Conservation (phyloP, 1,140 invertebrate genomes). For the Ephestia elutella region DNA sequence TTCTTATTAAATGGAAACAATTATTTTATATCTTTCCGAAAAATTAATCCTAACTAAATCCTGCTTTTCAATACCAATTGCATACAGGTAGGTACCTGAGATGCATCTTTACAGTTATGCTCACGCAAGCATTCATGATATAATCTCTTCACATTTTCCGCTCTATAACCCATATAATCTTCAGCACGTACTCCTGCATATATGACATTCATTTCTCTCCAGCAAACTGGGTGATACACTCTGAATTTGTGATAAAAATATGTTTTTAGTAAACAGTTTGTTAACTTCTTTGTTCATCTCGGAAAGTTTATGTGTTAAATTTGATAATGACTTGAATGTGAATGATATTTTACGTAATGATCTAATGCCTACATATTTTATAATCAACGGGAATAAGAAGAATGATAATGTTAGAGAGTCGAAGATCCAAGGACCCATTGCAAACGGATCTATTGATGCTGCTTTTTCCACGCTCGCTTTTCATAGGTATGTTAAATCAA, state of each 20-base stretch:
- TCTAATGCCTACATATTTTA: conserved; percentile 77
- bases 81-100: not conserved
- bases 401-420: conserved; percentile 17
- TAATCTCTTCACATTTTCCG: conserved; percentile 57
- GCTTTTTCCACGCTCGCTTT: conserved; percentile 77
- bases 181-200: conserved; percentile 9
- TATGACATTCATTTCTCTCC: conserved; percentile 3
- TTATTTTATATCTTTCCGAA: no score
- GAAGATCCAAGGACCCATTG: conserved; percentile 12
- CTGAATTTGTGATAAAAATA: not conserved
- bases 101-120: conserved; percentile 16
- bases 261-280: not conserved
- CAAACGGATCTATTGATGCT: conserved; percentile 74
- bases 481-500: conserved; percentile 77
- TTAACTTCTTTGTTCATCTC: not conserved
- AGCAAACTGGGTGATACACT: not conserved
- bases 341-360: conserved; percentile 78
- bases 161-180: conserved; percentile 53
- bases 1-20: no score
- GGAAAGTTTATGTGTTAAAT: conserved; percentile 13
- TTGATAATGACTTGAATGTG: conserved; percentile 68
- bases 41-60: no score
- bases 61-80: not conserved
- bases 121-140: conserved; percentile 23
- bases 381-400: conserved; percentile 42